Base-by-base conservation (phyloP, 2,113 vertebrate species). In the Gymnorhina tibicen region DNA sequence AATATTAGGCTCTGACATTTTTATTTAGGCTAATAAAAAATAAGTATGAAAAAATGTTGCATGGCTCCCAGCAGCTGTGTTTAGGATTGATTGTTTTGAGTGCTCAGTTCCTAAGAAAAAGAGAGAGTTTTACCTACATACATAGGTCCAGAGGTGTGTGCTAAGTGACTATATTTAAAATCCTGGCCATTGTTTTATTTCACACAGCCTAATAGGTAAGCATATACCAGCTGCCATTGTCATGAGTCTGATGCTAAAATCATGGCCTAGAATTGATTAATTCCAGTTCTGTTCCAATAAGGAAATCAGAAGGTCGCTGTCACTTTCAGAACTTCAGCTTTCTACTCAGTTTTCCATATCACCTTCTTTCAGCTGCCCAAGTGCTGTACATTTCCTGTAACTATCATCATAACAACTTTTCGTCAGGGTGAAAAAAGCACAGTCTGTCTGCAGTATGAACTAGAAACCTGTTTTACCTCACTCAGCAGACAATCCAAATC, bases 11-110 rank as follows among this genome's bases (percentile, higher is more conserved):
- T 91, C 14, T 91, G 91, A 91, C 30, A 74, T 88, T 95, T 95
- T 93, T 84, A 92, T 93, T 93, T 86, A 77, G 30, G 30, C 13
- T 81, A 81, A 89, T 84, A 95, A 95, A 95, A 89, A 87, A 67
- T 62, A 77, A 32, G 6, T 63, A 63, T 46, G 58, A 83, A 93
- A 92, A 92, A 91, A 59, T 28, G 30, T 30, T 86, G 50, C 86
- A 53, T 70, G 60, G 6, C 35, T 91, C 50, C 76, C 49, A 70
- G 68, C 28, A 84, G 23, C 33, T 80, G 41, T 77, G 16, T 84
- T 91, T 77, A 33, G 50, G 4, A 8, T 37, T 88, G 53, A 62
- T 33, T 50, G 3, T 39, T 95, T 69, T 80, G 50, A 63, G 55
- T 12, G 2, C 21, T 58, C 17, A 13, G 6, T 42, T 95, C 17